Conservation (phyloP, 2,797 vertebrate genomes). For the Taeniopygia guttata region DNA sequence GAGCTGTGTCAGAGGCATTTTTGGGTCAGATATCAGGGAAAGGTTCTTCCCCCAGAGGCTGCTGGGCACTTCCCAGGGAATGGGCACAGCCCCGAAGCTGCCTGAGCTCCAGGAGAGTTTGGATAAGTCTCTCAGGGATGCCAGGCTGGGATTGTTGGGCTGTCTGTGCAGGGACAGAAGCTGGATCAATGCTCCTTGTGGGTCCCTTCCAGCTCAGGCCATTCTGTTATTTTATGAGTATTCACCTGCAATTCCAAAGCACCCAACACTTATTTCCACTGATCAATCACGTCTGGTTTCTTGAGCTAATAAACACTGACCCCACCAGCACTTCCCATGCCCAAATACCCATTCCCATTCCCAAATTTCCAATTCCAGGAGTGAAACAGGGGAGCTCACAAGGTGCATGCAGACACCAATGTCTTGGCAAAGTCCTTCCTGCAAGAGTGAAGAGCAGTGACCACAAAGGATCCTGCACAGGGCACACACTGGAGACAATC, state of each 20-base stretch:
- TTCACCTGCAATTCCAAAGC: not conserved
- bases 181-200: not conserved
- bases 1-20: not conserved
- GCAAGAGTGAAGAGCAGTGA: not conserved
- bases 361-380: not conserved
- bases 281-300: not conserved
- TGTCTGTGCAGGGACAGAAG: not conserved
- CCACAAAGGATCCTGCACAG: not conserved
- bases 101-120: not conserved
- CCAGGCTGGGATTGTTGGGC: not conserved
- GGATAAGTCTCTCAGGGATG: accelerated
- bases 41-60: not conserved
- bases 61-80: not conserved
- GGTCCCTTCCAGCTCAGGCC: not conserved
- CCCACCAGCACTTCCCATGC: not conserved
- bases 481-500: not conserved
- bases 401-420: not conserved
- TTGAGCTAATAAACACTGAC: not conserved
- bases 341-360: not conserved
- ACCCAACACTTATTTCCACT: not conserved
- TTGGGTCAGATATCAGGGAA: not conserved
- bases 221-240: not conserved
- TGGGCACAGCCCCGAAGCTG: accelerated
- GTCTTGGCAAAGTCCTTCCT: not conserved
- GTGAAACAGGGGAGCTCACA: not conserved